Base-by-base conservation (phyloP, 2,797 vertebrate species). In the Melanotaenia pygmaea region DNA sequence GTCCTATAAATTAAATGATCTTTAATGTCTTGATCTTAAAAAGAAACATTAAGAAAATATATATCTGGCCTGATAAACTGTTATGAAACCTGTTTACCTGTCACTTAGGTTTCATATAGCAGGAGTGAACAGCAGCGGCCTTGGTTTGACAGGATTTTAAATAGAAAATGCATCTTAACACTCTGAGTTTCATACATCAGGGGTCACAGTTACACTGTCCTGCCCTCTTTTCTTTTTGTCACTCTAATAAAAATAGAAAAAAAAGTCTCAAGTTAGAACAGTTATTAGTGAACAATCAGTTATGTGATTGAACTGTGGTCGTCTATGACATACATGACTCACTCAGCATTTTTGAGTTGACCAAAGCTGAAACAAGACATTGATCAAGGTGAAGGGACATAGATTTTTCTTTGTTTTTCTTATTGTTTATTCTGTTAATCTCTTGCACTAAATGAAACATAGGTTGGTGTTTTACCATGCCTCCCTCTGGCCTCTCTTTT, bases 401-500 rank as follows among this genome's bases (percentile, higher is more conserved):
- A 3, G 1, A 64, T 57, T 62, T 69, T 68, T 66, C 22, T 20
- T 20, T 64, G 14, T 71, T 40, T n/a, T 24, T 30, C 7, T 26
- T 37, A 7, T 64, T 77, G 47, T 79, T 79, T 20, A 18, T 63
- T 24, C 20, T 67, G 40, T 76, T 67, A 67, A 28, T 81, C 40
- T 67, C 12, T 74, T 63, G 14, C 56, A 40, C 14, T n/a, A 8
- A 18, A 72, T 57, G 37, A 47, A 70, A 70, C 67, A 59, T 20
- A 51, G 70, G 61, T 56, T 35, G 59, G 61, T 71, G 59, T 34
- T 45, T 53, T 38, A 18, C 68, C 53, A 14, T 60, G 35, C 47
- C 43, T 75, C 66, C 43, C 24, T 57, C 68, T 71, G 26, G 67
- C 69, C 72, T 68, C 57, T 77, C 72, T 37, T 82, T 47, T 77